Conservation (phyloP, 1,140 invertebrate species). For the Heliconius hermathena region DNA sequence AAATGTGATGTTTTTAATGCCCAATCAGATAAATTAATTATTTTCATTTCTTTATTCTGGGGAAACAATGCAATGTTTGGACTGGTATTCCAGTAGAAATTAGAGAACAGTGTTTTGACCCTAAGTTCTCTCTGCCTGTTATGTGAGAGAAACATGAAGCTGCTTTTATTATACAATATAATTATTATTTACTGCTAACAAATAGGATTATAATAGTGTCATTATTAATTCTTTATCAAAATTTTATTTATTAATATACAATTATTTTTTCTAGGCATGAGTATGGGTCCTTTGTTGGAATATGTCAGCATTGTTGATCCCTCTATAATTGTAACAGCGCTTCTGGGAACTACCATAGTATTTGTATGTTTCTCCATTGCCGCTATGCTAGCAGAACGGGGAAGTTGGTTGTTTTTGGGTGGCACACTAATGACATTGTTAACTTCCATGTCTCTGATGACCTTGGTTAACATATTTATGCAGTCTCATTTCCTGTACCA, state of each 20-base stretch:
- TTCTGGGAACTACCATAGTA: slow-evolving; percentile 92
- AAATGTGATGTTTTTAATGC: too few species aligned
- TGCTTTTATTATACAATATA: too few species aligned
- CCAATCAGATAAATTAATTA: too few species aligned
- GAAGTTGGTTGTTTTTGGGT: slow-evolving; percentile 93
- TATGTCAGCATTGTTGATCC: slow-evolving; percentile 90
- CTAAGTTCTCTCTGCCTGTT: too few species aligned
- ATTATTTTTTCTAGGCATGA: slow-evolving; percentile 83
- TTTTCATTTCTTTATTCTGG: too few species aligned
- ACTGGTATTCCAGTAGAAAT: too few species aligned
- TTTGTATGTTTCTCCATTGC: slow-evolving; percentile 96
- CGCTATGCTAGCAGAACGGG: slow-evolving; percentile 91
- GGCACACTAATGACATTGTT: slow-evolving; percentile 91
- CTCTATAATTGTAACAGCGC: slow-evolving; percentile 93
- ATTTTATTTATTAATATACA: background rate
- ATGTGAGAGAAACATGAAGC: too few species aligned
- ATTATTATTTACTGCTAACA: background rate
- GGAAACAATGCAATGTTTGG: too few species aligned
- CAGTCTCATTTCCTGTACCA: slow-evolving; percentile 91
- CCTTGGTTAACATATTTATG: slow-evolving; percentile 93
- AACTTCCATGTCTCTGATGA: slow-evolving; percentile 89
- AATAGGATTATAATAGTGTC: background rate
- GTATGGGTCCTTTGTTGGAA: slow-evolving; percentile 91
- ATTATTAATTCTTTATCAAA: background rate
- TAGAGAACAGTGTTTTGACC: too few species aligned